Conservation (phyloP, 2,888 invertebrate genomes). For the Lasioglossum vierecki region DNA sequence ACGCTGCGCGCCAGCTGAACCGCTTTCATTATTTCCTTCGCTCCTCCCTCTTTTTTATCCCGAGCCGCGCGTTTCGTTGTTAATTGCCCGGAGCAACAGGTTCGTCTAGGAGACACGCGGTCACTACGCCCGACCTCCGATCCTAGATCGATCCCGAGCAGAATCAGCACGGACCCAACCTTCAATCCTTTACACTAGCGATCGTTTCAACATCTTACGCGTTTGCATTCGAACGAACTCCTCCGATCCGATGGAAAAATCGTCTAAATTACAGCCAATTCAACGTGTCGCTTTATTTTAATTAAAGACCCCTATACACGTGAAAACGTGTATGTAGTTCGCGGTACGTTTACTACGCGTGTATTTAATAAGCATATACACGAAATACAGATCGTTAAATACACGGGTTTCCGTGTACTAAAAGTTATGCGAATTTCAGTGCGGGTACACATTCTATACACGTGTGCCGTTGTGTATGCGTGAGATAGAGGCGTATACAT, state of each 20-base stretch:
- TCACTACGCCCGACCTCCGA: constrained; percentile 23
- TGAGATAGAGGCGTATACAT: neutral
- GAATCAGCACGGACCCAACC: neutral
- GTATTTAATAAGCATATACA: neutral
- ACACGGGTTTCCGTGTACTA: neutral
- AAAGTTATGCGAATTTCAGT: neutral
- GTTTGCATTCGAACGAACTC: no score
- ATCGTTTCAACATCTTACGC: no score
- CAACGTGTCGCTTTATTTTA: neutral
- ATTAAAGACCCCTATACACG: neutral
- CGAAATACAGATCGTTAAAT: neutral
- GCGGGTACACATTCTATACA: neutral
- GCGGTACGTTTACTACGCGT: neutral
- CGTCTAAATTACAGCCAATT: no score
- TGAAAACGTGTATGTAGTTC: neutral
- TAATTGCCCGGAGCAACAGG: constrained; percentile 71
- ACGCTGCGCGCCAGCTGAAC: constrained; percentile 40
- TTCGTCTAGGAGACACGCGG: constrained; percentile 56
- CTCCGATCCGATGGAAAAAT: no score
- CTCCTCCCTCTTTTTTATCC: constrained; percentile 20
- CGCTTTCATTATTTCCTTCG: constrained; percentile 52
- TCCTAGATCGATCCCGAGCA: constrained; percentile 22
- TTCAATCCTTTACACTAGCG: no score
- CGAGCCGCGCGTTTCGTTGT: constrained; percentile 49
- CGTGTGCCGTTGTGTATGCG: neutral